Conservation (phyloP, 2,888 invertebrate species). For the Ectobius pallidus region DNA sequence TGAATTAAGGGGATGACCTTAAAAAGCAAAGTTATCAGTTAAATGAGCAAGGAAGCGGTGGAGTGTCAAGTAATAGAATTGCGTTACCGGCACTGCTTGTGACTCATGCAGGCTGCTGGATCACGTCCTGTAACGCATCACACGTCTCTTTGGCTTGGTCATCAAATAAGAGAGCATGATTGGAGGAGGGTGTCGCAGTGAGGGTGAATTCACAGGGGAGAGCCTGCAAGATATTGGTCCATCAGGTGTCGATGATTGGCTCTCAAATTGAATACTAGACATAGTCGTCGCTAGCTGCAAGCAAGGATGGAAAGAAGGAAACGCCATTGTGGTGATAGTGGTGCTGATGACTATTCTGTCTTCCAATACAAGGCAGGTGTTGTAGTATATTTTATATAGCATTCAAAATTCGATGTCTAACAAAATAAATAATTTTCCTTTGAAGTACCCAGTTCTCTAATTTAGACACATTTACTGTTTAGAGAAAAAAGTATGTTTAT, state of each 20-base stretch:
- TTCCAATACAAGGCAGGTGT: no score
- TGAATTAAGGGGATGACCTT: no score
- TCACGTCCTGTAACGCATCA: constrained; percentile 22
- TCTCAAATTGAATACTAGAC: constrained; percentile 30
- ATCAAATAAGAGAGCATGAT: constrained; percentile 27
- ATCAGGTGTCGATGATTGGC: constrained; percentile 32
- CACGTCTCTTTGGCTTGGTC: constrained; percentile 23
- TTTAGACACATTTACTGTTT: no score
- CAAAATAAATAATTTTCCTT: no score
- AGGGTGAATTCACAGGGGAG: constrained; percentile 20
- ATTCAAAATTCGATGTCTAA: no score
- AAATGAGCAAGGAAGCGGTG: no score
- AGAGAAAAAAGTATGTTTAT: no score
- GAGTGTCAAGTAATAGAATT: no score
- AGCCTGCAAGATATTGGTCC: constrained; percentile 27
- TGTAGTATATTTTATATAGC: no score
- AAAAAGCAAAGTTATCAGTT: no score
- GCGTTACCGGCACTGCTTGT: no score
- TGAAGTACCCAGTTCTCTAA: no score
- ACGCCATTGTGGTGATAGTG: not conserved
- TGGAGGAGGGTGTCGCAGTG: not conserved
- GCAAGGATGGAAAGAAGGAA: not conserved
- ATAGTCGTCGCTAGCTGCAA: not conserved
- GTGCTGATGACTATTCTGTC: not conserved
- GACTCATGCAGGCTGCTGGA: constrained; percentile 11